These are phyloP conservation scores for Paramormyrops kingsleyae DNA, from an alignment of 2,113 vertebrate genomes.

Conservation along the genomic window DNA sequence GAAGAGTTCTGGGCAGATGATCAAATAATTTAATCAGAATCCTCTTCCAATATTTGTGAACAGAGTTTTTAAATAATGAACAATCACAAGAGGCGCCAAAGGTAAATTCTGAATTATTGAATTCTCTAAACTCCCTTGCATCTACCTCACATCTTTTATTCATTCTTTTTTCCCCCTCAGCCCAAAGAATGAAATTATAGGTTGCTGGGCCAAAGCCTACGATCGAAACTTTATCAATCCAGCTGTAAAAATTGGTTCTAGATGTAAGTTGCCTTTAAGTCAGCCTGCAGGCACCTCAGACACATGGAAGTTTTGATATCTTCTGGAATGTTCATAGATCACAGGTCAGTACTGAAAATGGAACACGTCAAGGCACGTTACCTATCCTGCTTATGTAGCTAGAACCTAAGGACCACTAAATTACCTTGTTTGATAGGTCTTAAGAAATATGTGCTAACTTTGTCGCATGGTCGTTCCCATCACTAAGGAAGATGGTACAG, in stretches of 20 bases:
- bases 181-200: neutral
- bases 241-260: neutral
- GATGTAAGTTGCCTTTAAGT: neutral
- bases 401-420: neutral
- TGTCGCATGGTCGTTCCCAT: neutral
- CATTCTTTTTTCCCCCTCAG: neutral
- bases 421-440: neutral
- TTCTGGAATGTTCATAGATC: neutral
- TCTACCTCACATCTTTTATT: neutral
- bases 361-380: neutral
- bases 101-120: neutral
- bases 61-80: neutral
- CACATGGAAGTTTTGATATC: neutral
- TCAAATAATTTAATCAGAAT: neutral
- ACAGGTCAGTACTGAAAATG: neutral
- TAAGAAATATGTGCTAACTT: neutral
- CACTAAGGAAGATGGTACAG: neutral
- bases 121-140: neutral
- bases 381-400: neutral
- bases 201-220: neutral
- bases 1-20: neutral
- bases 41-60: neutral
- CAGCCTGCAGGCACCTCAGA: neutral
- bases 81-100: neutral
- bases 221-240: neutral